These are phyloP conservation scores for Porites evermanni DNA, from an alignment of 92 coral and sea anemone genomes.

Conservation along the genomic window DNA sequence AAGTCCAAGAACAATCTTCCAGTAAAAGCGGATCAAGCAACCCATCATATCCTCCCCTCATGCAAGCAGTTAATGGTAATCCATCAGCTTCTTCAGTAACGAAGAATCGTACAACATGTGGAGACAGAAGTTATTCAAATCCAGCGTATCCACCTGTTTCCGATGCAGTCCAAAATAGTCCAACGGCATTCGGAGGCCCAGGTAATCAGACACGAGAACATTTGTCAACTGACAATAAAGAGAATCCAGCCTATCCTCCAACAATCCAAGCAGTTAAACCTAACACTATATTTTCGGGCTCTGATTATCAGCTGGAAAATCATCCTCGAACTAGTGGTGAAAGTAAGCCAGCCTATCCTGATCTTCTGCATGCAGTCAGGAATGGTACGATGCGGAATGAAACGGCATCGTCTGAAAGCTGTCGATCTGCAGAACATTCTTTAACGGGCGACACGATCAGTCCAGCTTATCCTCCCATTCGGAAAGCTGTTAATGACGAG, in stretches of 20 bases:
- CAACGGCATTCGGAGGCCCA: no score
- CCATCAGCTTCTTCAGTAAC: no score
- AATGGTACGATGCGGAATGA: not conserved
- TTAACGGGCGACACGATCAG: not conserved
- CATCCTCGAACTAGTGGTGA: no score
- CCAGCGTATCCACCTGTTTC: not conserved
- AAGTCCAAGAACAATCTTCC: no score
- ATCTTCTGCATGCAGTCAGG: not conserved
- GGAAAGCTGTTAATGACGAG: not conserved
- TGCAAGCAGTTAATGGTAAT: no score
- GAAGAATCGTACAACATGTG: no score
- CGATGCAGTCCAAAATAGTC: no score
- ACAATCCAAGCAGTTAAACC: not conserved
- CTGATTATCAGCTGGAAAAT: no score
- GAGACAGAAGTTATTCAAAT: not conserved
- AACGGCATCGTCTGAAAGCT: not conserved
- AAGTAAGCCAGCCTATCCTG: not conserved
- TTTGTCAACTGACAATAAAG: not conserved
- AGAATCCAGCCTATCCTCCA: slow-evolving; percentile 4
- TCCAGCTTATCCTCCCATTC: not conserved
- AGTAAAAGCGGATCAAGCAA: no score
- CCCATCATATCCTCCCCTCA: no score
- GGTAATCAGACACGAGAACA: not conserved
- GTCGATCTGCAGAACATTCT: not conserved
- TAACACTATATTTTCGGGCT: not conserved